Percentiles rank a stretch among this genome's conserved stretches.
Evolutionary conservation across 2,113 vertebrate genomes (phyloP).

Genomic region (Corynorhinus townsendii): DNA sequence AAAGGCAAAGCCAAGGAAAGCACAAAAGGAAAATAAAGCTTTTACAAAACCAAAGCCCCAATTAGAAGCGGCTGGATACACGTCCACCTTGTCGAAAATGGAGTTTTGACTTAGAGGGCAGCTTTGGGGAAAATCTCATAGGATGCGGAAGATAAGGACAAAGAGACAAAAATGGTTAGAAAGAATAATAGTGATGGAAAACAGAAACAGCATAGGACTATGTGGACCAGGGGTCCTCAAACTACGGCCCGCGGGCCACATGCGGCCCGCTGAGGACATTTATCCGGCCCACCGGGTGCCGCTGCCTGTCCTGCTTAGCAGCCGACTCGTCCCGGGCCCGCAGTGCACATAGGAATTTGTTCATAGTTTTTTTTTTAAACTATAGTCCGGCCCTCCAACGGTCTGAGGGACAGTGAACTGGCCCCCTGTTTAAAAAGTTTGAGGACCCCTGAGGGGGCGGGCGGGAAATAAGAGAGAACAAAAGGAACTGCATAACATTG

Average conservation of each 20-base stretch:
- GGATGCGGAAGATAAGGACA: neutral
- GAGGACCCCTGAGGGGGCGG: too few relatives aligned
- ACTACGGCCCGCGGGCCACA: too few relatives aligned
- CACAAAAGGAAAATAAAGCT: neutral
- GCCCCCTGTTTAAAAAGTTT: too few relatives aligned
- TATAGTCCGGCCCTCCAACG: too few relatives aligned
- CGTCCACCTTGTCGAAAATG: neutral
- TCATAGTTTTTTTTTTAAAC: too few relatives aligned
- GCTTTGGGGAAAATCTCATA: neutral
- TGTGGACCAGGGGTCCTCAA: too few relatives aligned
- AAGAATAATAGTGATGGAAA: neutral
- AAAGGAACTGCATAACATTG: neutral
- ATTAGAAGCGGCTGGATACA: neutral
- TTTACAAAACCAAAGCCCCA: neutral
- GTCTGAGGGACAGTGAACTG: too few relatives aligned
- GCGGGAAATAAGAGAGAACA: neutral
- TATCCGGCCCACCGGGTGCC: too few relatives aligned
- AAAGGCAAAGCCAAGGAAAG: neutral
- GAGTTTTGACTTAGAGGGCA: neutral
- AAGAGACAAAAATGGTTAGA: neutral
- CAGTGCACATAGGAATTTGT: too few relatives aligned
- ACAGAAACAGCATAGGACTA: neutral
- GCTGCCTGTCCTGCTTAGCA: too few relatives aligned
- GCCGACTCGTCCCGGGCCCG: too few relatives aligned
- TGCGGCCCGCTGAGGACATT: too few relatives aligned